Percentiles rank a stretch among this genome's conserved stretches.
Evolutionary conservation across 2,797 vertebrate species (phyloP).

Genomic region (Tolypeutes matacus): DNA sequence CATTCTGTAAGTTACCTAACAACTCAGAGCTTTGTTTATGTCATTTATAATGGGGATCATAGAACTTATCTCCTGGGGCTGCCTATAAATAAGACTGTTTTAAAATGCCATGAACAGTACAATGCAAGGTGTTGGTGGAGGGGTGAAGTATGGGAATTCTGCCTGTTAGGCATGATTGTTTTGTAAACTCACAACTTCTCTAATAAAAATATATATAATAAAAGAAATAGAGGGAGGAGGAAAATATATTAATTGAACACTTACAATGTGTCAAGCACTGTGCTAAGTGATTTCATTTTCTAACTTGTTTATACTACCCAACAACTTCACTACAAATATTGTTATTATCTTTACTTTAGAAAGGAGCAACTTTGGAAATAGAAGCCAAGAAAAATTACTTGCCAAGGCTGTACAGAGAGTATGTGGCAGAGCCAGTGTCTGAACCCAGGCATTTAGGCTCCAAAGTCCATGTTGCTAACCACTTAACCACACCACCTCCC

Average conservation of each 20-base stretch:
- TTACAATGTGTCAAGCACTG: background rate
- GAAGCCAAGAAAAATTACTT: background rate
- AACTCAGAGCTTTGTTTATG: background rate
- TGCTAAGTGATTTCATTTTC: constrained; percentile 4
- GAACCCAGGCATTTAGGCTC: background rate
- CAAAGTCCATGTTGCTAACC: background rate
- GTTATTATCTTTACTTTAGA: constrained; percentile 5
- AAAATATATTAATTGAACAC: background rate
- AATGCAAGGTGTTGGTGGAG: too few relatives aligned
- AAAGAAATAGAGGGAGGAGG: too few relatives aligned
- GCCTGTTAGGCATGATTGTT: too few relatives aligned
- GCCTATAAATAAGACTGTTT: background rate
- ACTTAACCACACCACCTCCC: background rate
- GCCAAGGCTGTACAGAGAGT: background rate
- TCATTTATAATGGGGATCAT: constrained; percentile 8
- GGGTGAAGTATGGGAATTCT: too few relatives aligned
- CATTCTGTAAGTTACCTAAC: too few relatives aligned
- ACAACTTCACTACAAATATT: background rate
- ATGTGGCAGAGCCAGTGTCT: background rate
- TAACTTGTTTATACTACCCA: background rate
- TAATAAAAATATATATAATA: too few relatives aligned
- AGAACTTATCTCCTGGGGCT: background rate
- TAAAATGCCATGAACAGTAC: background rate
- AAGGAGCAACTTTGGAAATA: background rate
- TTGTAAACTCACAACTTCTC: too few relatives aligned